Conservation (phyloP, 2,113 vertebrate species). For the Prunella himalayana region DNA sequence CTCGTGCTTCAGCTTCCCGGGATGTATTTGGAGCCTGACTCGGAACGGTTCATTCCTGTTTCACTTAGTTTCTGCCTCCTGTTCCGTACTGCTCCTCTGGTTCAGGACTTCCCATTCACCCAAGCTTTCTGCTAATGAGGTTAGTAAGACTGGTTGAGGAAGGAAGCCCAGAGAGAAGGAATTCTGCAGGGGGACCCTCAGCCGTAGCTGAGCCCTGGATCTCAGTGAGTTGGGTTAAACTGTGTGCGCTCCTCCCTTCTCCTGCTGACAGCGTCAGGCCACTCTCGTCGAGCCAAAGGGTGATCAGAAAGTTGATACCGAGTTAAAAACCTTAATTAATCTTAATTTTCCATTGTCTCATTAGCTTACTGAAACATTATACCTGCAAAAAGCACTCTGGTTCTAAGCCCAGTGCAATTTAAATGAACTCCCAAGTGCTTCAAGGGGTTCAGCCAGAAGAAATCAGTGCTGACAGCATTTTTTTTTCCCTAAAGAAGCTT, state of each 20-base stretch:
- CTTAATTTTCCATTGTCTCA: background rate
- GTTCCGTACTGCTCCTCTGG: background rate
- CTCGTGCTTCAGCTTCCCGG: background rate
- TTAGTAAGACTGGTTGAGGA: background rate
- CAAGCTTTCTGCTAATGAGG: background rate
- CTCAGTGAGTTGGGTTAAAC: background rate
- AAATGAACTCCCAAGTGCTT: background rate
- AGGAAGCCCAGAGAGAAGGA: background rate
- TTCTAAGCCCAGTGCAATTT: background rate
- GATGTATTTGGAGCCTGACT: background rate
- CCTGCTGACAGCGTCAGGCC: background rate
- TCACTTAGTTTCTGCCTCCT: background rate
- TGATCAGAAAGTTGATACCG: background rate
- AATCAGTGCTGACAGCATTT: background rate
- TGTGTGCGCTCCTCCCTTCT: background rate
- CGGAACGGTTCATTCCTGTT: background rate
- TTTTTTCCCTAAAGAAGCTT: background rate
- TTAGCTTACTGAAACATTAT: background rate
- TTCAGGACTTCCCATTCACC: background rate
- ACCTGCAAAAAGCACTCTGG: background rate
- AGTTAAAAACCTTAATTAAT: background rate
- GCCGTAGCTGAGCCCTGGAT: fast-evolving
- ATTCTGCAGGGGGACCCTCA: background rate
- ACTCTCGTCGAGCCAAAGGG: fast-evolving
- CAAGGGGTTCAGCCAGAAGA: background rate